A percentile compares a stretch with the other conserved stretches of the same genome.
These are phyloP conservation scores for Trachelus stipa DNA, from an alignment of 2,888 invertebrate species.

Conservation along the genomic window DNA sequence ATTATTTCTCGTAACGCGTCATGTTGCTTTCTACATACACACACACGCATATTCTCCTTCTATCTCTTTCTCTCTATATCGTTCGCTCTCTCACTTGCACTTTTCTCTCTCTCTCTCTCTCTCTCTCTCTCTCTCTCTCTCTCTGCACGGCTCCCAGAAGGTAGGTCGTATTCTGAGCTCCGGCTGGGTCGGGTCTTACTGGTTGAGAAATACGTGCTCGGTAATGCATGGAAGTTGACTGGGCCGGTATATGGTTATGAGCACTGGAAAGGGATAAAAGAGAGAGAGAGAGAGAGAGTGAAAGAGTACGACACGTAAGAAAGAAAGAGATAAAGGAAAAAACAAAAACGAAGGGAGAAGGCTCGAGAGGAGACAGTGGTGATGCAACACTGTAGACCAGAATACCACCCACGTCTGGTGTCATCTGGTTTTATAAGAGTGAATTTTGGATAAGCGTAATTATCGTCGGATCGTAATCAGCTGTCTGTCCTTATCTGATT, in stretches of 20 bases:
- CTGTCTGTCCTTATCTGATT: constrained; percentile 10
- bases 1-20: too few relatives aligned
- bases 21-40: too few relatives aligned
- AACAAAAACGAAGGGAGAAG: neutral
- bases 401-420: constrained; percentile 39
- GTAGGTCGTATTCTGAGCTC: constrained; percentile 35
- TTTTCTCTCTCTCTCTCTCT: constrained; percentile 20
- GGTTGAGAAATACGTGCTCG: constrained; percentile 13
- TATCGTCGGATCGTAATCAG: neutral
- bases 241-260: too few relatives aligned
- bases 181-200: constrained; percentile 19
- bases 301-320: neutral
- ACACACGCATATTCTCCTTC: constrained; percentile 30
- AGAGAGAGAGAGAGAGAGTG: neutral
- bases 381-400: constrained; percentile 29
- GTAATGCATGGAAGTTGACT: too few relatives aligned
- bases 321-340: constrained; percentile 8
- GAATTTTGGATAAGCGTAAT: neutral
- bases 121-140: constrained; percentile 22
- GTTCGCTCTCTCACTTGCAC: constrained; percentile 23
- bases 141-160: constrained; percentile 23
- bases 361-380: constrained; percentile 13
- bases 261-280: too few relatives aligned
- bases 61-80: constrained; percentile 25
- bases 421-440: neutral